Evolutionary conservation across 2,113 vertebrate genomes (phyloP).

Genomic region (Neoarius graeffei): DNA sequence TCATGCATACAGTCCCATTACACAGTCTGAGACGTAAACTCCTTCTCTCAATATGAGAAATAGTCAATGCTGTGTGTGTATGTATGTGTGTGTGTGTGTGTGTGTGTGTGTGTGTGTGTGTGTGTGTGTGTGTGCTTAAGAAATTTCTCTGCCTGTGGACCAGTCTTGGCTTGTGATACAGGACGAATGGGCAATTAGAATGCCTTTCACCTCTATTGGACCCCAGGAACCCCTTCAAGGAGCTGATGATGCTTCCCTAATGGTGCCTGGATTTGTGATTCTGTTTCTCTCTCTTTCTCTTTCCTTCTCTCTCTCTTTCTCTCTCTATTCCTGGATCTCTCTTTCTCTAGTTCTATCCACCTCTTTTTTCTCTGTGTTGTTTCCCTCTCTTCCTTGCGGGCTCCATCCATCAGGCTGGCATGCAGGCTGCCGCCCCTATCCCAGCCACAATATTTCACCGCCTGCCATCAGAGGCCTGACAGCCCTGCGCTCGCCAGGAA

Average conservation of each 20-base stretch:
- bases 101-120: slow-evolving; percentile 14
- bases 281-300: slow-evolving; percentile 50
- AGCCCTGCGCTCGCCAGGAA: slow-evolving; percentile 94
- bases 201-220: slow-evolving; percentile 68
- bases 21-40: slow-evolving; percentile 31
- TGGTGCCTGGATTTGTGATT: slow-evolving; percentile 69
- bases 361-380: slow-evolving; percentile 55
- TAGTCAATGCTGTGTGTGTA: slow-evolving; percentile 9
- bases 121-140: slow-evolving; percentile 17
- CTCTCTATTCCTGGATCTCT: slow-evolving; percentile 28
- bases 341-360: slow-evolving; percentile 48
- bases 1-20: slow-evolving; percentile 45
- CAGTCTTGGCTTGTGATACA: slow-evolving; percentile 35
- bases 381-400: slow-evolving; percentile 78
- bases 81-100: slow-evolving; percentile 5
- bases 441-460: slow-evolving; percentile 95
- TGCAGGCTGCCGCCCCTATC: slow-evolving; percentile 90
- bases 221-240: slow-evolving; percentile 75
- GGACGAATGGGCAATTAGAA: slow-evolving; percentile 40
- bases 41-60: slow-evolving; percentile 29
- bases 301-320: slow-evolving; percentile 54
- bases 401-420: slow-evolving; percentile 96
- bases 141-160: slow-evolving; percentile 15
- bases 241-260: slow-evolving; percentile 78
- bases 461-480: slow-evolving; percentile 95